Evolutionary conservation across 2,888 invertebrate species (phyloP).

Genomic region (Allolobophora icterica): DNA sequence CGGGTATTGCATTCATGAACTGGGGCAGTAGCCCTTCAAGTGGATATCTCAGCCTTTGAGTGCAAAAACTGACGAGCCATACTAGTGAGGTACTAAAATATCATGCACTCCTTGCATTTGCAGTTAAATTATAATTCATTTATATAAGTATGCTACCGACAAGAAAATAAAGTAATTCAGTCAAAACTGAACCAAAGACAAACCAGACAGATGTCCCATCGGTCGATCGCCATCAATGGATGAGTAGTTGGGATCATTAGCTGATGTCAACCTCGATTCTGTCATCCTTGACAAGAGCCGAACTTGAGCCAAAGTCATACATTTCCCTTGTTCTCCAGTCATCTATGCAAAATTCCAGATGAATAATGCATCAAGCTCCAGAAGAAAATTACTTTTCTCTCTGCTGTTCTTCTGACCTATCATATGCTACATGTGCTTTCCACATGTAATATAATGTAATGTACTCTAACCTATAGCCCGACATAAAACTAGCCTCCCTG

Average conservation of each 20-base stretch:
- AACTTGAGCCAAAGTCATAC: neutral
- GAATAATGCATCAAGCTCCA: neutral
- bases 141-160: neutral
- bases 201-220: neutral
- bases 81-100: neutral
- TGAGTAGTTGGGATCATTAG: neutral
- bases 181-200: neutral
- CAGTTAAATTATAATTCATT: too few relatives aligned
- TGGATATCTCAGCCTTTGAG: too few relatives aligned
- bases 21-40: too few relatives aligned
- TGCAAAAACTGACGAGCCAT: too few relatives aligned
- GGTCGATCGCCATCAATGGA: neutral
- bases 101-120: neutral
- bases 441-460: too few relatives aligned
- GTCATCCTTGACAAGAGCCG: neutral
- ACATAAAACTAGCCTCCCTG: too few relatives aligned
- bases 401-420: too few relatives aligned
- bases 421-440: too few relatives aligned
- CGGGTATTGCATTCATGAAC: too few relatives aligned
- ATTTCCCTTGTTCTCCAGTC: constrained; percentile 17
- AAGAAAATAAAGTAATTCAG: neutral
- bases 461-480: too few relatives aligned
- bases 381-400: too few relatives aligned
- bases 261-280: neutral
- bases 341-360: neutral